A percentile compares a stretch with the other conserved stretches of the same genome.
phyloP scores from a whole-genome alignment of 1,140 invertebrate species.

The Platyscapa corneri region DNA sequence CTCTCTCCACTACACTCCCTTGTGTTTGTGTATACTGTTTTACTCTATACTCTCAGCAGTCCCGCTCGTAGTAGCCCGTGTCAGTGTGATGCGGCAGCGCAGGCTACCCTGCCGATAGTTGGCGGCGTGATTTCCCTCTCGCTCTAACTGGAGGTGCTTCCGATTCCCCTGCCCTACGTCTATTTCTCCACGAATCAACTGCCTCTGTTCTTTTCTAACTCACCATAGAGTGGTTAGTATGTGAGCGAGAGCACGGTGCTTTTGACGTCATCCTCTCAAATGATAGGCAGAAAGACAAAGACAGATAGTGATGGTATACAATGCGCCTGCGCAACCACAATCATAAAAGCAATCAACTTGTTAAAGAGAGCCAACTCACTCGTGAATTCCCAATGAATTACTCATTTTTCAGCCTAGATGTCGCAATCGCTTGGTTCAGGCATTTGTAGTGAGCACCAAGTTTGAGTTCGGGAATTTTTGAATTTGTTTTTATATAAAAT shows the following conservation, averaged over 20 bases:
- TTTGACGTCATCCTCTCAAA: not conserved
- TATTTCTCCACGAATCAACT: not conserved
- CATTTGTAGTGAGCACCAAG: too few relatives aligned
- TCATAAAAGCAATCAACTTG: not conserved
- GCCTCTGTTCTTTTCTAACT: not conserved
- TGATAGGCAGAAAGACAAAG: not conserved
- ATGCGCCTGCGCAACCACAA: not conserved
- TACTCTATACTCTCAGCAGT: not conserved
- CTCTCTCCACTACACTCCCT: not conserved
- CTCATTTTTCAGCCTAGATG: not conserved
- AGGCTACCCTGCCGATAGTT: too few relatives aligned
- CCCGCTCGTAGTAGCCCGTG: not conserved
- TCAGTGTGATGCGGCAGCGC: not conserved
- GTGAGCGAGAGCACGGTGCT: not conserved
- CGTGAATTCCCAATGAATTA: not conserved
- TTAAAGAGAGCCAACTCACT: not conserved
- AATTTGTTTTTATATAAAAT: too few relatives aligned
- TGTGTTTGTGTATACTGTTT: not conserved
- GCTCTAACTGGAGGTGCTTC: not conserved
- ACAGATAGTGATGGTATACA: not conserved
- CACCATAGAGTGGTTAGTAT: not conserved
- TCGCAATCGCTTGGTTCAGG: not conserved
- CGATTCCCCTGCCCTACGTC: not conserved
- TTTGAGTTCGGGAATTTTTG: too few relatives aligned
- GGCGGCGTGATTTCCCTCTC: not conserved